Conservation (phyloP, 1,140 invertebrate species). For the Melitaea cinxia region DNA sequence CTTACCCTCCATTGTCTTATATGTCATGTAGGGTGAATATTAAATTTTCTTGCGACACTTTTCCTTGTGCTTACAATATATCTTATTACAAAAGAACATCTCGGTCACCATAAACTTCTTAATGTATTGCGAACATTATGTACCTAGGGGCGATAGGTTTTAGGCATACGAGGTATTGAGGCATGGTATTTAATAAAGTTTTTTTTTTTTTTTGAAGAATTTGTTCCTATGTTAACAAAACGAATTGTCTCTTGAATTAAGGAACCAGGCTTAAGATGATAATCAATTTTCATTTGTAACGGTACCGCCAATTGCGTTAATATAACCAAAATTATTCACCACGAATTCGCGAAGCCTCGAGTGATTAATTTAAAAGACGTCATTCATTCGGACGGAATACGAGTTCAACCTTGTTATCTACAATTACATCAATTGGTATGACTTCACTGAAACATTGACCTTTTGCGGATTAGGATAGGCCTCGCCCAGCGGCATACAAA, state of each 20-base stretch:
- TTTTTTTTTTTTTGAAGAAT: no score
- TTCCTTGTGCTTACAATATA: no score
- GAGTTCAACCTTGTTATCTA: slow-evolving; percentile 33
- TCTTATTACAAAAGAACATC: no score
- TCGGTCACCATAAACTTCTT: no score
- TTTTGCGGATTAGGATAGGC: slow-evolving; percentile 58
- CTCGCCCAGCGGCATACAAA: slow-evolving; percentile 39
- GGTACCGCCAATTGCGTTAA: slow-evolving; percentile 20
- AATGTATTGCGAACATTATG: no score
- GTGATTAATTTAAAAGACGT: slow-evolving; percentile 37
- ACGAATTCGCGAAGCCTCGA: slow-evolving; percentile 25
- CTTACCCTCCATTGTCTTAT: slow-evolving; percentile 22
- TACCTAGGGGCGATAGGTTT: no score
- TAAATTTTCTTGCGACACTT: slow-evolving; percentile 22
- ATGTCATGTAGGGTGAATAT: slow-evolving; percentile 12
- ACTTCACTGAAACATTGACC: slow-evolving; percentile 77
- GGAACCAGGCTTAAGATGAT: neutral
- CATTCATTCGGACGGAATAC: slow-evolving; percentile 26
- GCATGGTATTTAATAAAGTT: no score
- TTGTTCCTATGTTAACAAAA: no score
- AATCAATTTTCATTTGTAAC: slow-evolving; percentile 18
- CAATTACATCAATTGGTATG: slow-evolving; percentile 65
- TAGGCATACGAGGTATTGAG: no score
- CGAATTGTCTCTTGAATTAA: neutral
- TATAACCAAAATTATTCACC: slow-evolving; percentile 23